Percentiles rank a stretch among this genome's conserved stretches.
Evolutionary conservation across 2,888 invertebrate species (phyloP).

Genomic region (Mesoligia furuncula): DNA sequence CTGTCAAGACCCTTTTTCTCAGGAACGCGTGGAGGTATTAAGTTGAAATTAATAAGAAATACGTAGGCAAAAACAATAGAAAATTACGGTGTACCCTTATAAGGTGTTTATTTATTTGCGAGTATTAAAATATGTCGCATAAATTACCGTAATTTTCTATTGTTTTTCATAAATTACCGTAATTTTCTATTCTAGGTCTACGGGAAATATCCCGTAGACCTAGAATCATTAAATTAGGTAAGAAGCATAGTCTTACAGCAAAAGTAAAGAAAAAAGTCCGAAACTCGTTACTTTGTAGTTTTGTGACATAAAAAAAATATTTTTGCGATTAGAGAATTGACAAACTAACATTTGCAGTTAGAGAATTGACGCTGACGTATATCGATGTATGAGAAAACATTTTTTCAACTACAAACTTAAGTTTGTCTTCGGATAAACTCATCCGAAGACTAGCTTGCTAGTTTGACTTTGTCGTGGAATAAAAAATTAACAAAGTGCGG

Average conservation of each 20-base stretch:
- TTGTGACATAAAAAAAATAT: too few species aligned
- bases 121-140: too few species aligned
- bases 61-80: background rate
- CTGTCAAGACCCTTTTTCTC: slow-evolving; percentile 1
- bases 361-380: background rate
- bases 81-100: too few species aligned
- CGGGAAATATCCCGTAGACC: too few species aligned
- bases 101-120: too few species aligned
- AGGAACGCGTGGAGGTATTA: background rate
- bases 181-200: too few species aligned
- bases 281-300: too few species aligned
- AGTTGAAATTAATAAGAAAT: too few species aligned
- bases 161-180: too few species aligned
- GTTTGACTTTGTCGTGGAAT: background rate
- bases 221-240: background rate
- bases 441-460: background rate
- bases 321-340: too few species aligned
- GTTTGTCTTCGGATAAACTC: background rate
- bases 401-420: background rate
- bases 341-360: background rate
- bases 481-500: background rate
- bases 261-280: too few species aligned
- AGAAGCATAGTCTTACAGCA: background rate
- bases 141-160: too few species aligned
- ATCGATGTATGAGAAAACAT: background rate